Evolutionary conservation across 2,113 vertebrate genomes (phyloP).

Genomic region (Hystrix cristata): DNA sequence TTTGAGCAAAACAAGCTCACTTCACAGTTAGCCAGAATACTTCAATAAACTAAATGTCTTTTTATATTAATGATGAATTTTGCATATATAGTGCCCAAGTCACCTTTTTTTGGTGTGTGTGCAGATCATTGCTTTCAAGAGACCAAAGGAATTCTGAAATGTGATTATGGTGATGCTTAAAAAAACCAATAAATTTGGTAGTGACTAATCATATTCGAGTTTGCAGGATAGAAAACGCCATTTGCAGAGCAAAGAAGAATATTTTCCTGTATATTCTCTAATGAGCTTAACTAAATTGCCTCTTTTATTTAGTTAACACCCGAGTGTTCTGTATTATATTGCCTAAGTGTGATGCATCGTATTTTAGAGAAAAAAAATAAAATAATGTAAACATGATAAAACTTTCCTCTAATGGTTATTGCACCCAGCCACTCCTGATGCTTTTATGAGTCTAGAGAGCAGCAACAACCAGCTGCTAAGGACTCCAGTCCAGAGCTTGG

Average conservation of each 20-base stretch:
- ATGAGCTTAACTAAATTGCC: background rate
- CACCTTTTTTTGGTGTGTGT: conserved; percentile 15
- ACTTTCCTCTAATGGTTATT: background rate
- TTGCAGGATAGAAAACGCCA: conserved; percentile 3
- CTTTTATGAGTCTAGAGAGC: background rate
- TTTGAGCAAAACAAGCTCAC: conserved; percentile 35
- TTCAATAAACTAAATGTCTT: conserved; percentile 16
- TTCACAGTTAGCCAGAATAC: background rate
- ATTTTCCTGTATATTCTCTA: background rate
- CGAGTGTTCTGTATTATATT: background rate
- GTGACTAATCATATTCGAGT: conserved; percentile 27
- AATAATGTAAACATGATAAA: background rate
- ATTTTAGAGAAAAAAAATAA: background rate
- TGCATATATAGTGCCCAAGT: background rate
- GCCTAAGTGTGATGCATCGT: background rate
- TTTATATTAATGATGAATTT: background rate
- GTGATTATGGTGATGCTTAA: background rate
- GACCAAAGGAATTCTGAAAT: conserved; percentile 37
- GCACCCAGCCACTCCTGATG: background rate
- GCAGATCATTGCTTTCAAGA: conserved; percentile 22
- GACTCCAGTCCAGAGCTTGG: fast-evolving
- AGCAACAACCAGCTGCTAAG: fast-evolving
- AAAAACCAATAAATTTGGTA: conserved; percentile 23
- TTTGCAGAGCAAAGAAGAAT: background rate
- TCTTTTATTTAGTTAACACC: conserved; percentile 30